These are phyloP conservation scores for Darevskia mixta DNA, from an alignment of 2,797 vertebrate species.

Conservation along the genomic window DNA sequence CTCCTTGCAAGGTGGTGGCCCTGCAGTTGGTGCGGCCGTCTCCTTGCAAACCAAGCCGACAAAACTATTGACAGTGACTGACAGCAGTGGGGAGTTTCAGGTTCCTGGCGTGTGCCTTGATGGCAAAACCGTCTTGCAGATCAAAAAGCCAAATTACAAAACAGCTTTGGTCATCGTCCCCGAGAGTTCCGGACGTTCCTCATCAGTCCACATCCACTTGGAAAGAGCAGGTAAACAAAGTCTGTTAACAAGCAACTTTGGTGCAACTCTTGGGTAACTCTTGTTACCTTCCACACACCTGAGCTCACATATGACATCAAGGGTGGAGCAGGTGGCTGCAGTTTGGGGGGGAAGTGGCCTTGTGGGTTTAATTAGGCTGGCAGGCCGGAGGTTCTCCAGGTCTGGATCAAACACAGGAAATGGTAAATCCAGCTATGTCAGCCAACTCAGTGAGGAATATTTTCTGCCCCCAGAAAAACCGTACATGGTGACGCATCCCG, in stretches of 20 bases:
- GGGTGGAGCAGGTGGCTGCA: too few relatives aligned
- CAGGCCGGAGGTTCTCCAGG: too few relatives aligned
- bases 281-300: too few relatives aligned
- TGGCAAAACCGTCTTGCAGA: conserved; percentile 86
- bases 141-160: conserved; percentile 87
- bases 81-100: conserved; percentile 89
- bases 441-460: background rate
- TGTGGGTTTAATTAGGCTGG: too few relatives aligned
- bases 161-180: conserved; percentile 79
- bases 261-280: too few relatives aligned
- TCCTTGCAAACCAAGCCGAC: conserved; percentile 77
- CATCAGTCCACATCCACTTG: conserved; percentile 87
- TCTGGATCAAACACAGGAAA: background rate
- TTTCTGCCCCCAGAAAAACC: conserved; percentile 84
- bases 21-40: conserved; percentile 79
- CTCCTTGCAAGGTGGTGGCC: conserved; percentile 86
- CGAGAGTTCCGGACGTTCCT: conserved; percentile 74
- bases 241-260: too few relatives aligned
- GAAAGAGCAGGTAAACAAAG: conserved; percentile 87
- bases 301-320: too few relatives aligned
- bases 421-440: background rate
- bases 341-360: too few relatives aligned
- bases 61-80: conserved; percentile 86
- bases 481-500: conserved; percentile 86
- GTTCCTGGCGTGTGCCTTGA: conserved; percentile 92